Evolutionary conservation across 1,140 invertebrate species (phyloP), one percentile per base, ranked within the genome.

Genomic region (Pentalonia nigronervosa): DNA sequence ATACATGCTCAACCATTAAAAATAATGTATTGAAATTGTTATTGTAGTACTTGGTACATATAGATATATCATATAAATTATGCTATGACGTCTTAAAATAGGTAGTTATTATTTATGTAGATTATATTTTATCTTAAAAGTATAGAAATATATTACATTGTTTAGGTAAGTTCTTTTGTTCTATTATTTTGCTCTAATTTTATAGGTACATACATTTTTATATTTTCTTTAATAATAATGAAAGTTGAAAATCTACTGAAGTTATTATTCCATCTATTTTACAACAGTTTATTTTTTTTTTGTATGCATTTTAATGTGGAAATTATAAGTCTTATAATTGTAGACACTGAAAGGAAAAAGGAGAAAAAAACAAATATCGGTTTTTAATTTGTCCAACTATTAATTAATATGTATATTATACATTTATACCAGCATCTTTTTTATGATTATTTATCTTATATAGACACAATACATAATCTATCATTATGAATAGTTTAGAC

Each of bases 51-150:
- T 14, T 17, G 60, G n/a, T 76, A 17, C 60, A 76, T 76, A 25
- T 21, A 41, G 11, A 7, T 41, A 83, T 83, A 41, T 83, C 41
- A 41, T 45, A 84, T n/a, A 76, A 76, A 7, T 84, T 45, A 84
- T 84, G 11, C 21, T 45, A 7, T 83, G 21, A 23, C 23, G 41
- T 41, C 23, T 41, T 84, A 30, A n/a, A 76, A 17, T 76, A 41
- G 41, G 41, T 41, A 23, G 23, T 84, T 41, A 83, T 83, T 83
- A 83, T 83, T 83, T 83, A 84, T 84, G 83, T 45, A 84, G 83
- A 84, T 84, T 45, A 84, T 41, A 45, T 84, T 41, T 76, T n/a
- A n/a, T 14, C n/a, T 76, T 76, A 14, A n/a, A n/a, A 45, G 3
- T 83, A 11, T 11, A 41, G 2, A n/a, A n/a, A 21, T 41, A 41